Percentiles rank a stretch among this genome's conserved stretches.
Evolutionary conservation across 2,113 vertebrate species (phyloP).

Genomic region (Rhynchomys soricoides): DNA sequence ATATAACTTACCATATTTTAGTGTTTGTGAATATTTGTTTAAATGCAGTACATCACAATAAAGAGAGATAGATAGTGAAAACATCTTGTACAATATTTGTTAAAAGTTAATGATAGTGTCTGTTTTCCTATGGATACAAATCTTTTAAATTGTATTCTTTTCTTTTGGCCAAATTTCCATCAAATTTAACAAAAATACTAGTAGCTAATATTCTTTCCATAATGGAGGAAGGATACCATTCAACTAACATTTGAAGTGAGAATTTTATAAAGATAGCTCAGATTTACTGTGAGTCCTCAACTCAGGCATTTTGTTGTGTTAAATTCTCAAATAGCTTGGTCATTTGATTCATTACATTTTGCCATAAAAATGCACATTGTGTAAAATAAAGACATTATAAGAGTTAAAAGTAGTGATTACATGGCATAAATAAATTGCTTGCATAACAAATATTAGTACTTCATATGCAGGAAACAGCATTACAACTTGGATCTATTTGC

Average conservation of each 20-base stretch:
- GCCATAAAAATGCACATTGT: not conserved
- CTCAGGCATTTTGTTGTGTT: not conserved
- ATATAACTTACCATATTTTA: not conserved
- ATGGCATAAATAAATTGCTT: not conserved
- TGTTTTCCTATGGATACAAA: not conserved
- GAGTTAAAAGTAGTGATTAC: not conserved
- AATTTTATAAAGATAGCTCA: not conserved
- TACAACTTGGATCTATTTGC: not conserved
- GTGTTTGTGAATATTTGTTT: not conserved
- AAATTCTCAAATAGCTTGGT: not conserved
- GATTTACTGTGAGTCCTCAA: not conserved
- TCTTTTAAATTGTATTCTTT: not conserved
- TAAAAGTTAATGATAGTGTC: not conserved
- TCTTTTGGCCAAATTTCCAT: not conserved
- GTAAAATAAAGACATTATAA: not conserved
- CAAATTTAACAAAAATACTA: not conserved
- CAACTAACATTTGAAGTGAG: not conserved
- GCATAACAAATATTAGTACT: not conserved
- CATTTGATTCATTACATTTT: not conserved
- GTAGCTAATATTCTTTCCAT: not conserved
- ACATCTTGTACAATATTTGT: not conserved
- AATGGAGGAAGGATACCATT: not conserved
- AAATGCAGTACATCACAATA: not conserved
- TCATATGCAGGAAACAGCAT: not conserved
- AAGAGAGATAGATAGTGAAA: not conserved